Evolutionary conservation across 2,888 invertebrate genomes (phyloP).

Genomic region (Drosophila neotestacea): DNA sequence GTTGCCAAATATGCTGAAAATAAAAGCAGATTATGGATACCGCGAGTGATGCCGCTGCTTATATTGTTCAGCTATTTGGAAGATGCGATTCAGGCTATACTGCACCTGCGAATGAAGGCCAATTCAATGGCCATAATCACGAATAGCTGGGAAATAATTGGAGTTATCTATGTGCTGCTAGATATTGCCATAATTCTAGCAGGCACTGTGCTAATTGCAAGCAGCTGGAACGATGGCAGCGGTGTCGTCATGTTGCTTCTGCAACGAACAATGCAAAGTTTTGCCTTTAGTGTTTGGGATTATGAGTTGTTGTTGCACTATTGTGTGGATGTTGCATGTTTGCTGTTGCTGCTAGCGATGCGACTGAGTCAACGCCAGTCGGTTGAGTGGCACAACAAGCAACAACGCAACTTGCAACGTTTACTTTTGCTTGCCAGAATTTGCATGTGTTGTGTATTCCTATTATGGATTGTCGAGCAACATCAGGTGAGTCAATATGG

Average conservation of each 20-base stretch:
- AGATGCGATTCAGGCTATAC: background rate
- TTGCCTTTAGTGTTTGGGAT: constrained; percentile 15
- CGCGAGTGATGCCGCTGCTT: background rate
- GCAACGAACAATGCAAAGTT: constrained; percentile 21
- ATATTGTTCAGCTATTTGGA: constrained; percentile 24
- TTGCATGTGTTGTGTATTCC: constrained; percentile 17
- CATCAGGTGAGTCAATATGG: constrained; percentile 23
- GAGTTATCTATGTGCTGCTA: constrained; percentile 5
- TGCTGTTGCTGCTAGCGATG: constrained; percentile 39
- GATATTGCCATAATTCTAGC: constrained; percentile 11
- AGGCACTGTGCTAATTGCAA: constrained; percentile 15
- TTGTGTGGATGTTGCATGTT: constrained; percentile 36
- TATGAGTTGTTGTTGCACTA: constrained; percentile 23
- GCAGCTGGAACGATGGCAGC: background rate
- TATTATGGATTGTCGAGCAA: constrained; percentile 3
- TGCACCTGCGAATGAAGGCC: constrained; percentile 9
- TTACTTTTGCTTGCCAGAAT: constrained; percentile 22
- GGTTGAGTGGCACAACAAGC: constrained; percentile 5
- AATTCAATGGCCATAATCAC: background rate
- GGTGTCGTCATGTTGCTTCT: constrained; percentile 36
- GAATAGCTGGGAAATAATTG: background rate
- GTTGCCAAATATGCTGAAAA: background rate
- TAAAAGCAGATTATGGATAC: background rate
- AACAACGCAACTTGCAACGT: constrained; percentile 7
- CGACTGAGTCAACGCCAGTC: constrained; percentile 4